These are phyloP conservation scores for Pachyrhynchus sulphureomaculatus DNA, from an alignment of 1,140 invertebrate genomes.

Conservation along the genomic window DNA sequence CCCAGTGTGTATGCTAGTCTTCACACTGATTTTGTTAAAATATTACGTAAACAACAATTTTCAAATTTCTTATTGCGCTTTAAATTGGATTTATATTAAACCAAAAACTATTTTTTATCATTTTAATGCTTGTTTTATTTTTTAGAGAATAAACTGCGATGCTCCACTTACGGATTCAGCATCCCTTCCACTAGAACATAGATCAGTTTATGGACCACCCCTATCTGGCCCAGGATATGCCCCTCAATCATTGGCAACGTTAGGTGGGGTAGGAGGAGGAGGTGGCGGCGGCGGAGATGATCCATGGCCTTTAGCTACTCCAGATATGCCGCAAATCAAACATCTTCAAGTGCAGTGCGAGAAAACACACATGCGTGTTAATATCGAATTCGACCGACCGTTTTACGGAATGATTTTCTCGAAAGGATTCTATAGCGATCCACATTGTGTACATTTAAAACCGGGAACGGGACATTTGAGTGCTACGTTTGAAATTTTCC, in stretches of 20 bases:
- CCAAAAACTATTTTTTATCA: no score
- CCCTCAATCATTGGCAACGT: slow-evolving; percentile 54
- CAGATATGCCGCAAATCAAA: slow-evolving; percentile 88
- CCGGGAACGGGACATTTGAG: slow-evolving; percentile 85
- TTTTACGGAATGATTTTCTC: slow-evolving; percentile 97
- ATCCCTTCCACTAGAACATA: slow-evolving; percentile 75
- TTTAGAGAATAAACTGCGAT: slow-evolving; percentile 70
- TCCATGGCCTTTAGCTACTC: slow-evolving; percentile 78
- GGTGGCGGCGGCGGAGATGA: slow-evolving; percentile 59
- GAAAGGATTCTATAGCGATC: slow-evolving; percentile 88
- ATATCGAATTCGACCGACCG: slow-evolving; percentile 91
- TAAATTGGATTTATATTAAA: no score
- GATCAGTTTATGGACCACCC: slow-evolving; percentile 71
- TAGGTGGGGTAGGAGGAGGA: slow-evolving; percentile 42
- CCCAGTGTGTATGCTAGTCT: no score
- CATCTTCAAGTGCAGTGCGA: slow-evolving; percentile 92
- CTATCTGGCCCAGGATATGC: slow-evolving; percentile 58
- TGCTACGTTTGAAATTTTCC: slow-evolving; percentile 88
- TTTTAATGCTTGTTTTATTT: slow-evolving; percentile 8
- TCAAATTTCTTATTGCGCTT: no score
- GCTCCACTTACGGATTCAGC: slow-evolving; percentile 75
- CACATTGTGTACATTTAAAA: slow-evolving; percentile 87
- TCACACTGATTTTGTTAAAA: no score
- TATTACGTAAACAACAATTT: no score
- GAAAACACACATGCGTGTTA: slow-evolving; percentile 92